Percentiles rank a stretch among this genome's conserved stretches.
phyloP scores from a whole-genome alignment of 2,113 vertebrate species.

The Lophotis ruficrista region DNA sequence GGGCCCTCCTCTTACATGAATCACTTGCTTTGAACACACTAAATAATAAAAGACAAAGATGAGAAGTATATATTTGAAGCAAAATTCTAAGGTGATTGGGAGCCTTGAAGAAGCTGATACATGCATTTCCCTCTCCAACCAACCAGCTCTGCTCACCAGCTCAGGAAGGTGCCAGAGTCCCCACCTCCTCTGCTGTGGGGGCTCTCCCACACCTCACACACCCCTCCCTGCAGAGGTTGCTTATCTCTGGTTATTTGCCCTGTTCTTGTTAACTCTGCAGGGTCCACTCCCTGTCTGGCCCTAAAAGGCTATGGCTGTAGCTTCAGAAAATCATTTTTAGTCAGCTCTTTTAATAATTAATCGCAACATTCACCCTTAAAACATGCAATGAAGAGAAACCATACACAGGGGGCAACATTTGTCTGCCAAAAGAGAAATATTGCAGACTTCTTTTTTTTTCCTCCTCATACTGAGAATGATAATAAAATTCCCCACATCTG shows the following conservation, averaged over 20 bases:
- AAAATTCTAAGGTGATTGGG: not conserved
- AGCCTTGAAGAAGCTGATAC: not conserved
- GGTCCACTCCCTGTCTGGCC: not conserved
- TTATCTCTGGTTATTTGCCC: not conserved
- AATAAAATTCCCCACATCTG: not conserved
- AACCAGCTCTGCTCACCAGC: not conserved
- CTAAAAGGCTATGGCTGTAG: not conserved
- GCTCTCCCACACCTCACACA: not conserved
- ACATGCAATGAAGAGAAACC: not conserved
- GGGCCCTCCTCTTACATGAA: rapidly evolving
- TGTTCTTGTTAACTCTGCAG: not conserved
- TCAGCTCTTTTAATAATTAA: slow-evolving; percentile 5
- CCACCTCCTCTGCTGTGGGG: not conserved
- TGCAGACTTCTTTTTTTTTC: not conserved
- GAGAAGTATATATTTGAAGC: not conserved
- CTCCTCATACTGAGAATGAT: not conserved
- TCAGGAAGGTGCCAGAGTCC: not conserved
- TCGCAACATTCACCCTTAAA: not conserved
- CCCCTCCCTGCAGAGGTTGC: not conserved
- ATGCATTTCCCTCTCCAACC: not conserved
- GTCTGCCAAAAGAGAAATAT: not conserved
- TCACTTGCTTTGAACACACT: not conserved
- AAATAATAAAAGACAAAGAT: not conserved
- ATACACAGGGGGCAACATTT: not conserved
- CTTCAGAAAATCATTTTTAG: not conserved